These are phyloP conservation scores for Amblyornis subalaris DNA, from an alignment of 2,113 vertebrate species.

Conservation along the genomic window DNA sequence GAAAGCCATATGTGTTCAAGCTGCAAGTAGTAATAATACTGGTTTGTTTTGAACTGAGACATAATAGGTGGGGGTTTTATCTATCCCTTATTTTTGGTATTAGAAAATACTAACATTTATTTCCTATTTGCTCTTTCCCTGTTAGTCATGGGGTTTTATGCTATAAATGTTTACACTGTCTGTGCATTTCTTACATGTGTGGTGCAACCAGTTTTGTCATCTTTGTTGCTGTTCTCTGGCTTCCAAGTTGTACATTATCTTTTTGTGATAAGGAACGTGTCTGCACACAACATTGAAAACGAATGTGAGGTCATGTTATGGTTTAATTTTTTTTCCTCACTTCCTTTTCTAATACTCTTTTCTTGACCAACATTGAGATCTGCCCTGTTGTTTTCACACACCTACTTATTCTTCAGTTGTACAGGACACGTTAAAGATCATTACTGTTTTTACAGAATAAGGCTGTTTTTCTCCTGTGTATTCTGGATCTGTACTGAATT, in stretches of 20 bases:
- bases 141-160: not conserved
- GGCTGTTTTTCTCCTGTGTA: not conserved
- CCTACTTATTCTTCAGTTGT: not conserved
- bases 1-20: not conserved
- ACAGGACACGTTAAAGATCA: not conserved
- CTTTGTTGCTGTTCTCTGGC: not conserved
- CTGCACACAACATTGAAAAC: not conserved
- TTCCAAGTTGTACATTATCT: not conserved
- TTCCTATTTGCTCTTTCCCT: not conserved
- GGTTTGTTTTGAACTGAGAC: not conserved
- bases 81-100: not conserved
- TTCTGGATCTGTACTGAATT: not conserved
- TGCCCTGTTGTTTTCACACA: not conserved
- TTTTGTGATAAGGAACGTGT: not conserved
- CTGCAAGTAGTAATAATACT: not conserved
- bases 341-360: not conserved
- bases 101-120: not conserved
- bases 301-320: not conserved
- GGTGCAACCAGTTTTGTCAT: not conserved
- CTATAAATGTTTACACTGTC: not conserved
- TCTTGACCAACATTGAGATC: not conserved
- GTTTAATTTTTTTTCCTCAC: not conserved
- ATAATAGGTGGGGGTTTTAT: not conserved
- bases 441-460: not conserved
- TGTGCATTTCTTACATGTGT: accelerated